Conservation (phyloP, 2,888 invertebrate genomes). For the Atethmia centrago region DNA sequence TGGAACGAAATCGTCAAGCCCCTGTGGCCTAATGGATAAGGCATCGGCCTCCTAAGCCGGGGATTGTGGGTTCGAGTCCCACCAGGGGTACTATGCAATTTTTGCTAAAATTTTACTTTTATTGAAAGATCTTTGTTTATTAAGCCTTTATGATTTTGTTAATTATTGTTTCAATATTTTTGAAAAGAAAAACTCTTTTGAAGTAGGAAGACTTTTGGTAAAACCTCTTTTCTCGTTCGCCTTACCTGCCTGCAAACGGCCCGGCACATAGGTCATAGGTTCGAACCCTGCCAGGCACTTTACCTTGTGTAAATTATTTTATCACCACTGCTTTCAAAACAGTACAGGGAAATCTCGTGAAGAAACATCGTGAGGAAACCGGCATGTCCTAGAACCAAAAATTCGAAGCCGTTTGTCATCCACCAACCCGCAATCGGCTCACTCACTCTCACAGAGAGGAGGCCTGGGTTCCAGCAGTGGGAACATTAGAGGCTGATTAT, state of each 20-base stretch:
- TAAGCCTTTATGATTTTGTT: too few species aligned
- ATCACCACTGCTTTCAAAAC: neutral
- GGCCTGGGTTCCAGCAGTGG: too few species aligned
- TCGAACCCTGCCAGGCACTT: neutral
- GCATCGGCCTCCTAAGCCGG: constrained; percentile 95
- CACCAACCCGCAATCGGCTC: neutral
- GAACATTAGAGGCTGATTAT: too few species aligned
- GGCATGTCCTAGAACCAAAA: neutral
- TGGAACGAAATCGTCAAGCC: constrained; percentile 75
- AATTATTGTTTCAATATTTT: neutral
- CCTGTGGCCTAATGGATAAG: constrained; percentile 95
- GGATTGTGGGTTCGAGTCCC: constrained; percentile 95
- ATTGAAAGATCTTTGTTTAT: accelerated
- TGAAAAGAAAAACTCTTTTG: neutral
- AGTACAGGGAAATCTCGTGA: neutral
- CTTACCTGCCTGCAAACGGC: neutral
- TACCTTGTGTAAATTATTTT: neutral
- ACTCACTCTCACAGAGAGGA: neutral
- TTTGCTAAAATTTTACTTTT: neutral
- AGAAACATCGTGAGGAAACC: neutral
- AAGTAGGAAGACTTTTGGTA: neutral
- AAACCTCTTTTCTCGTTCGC: neutral
- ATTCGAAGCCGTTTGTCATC: neutral
- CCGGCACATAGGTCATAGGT: too few species aligned
- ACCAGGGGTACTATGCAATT: constrained; percentile 90